Percentiles rank a stretch among this genome's conserved stretches.
These are phyloP conservation scores for Chalcis sispes DNA, from an alignment of 2,888 invertebrate genomes.

Conservation along the genomic window DNA sequence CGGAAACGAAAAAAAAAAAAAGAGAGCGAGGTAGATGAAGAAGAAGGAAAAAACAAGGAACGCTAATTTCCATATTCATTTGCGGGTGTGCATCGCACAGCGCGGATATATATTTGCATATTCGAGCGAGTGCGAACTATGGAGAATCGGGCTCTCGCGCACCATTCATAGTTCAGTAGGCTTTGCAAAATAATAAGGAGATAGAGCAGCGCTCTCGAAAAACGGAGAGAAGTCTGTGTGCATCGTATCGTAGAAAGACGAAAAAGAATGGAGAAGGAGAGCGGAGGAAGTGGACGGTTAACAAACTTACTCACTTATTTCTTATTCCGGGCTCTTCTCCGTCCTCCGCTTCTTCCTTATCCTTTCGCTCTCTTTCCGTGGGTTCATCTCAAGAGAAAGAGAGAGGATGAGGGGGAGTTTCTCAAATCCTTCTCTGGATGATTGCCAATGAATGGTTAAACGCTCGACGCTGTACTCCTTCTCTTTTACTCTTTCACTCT, in stretches of 20 bases:
- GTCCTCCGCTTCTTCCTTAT: constrained; percentile 1
- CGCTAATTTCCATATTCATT: constrained; percentile 48
- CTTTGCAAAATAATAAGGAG: constrained; percentile 50
- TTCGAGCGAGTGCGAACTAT: constrained; percentile 18
- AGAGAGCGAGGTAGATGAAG: not conserved
- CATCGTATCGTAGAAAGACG: not conserved
- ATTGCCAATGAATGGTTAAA: constrained; percentile 74
- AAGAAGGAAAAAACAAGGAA: constrained; percentile 1
- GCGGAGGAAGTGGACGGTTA: not conserved
- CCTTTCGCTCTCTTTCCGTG: no score
- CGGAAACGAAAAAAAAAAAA: not conserved
- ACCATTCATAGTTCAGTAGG: constrained; percentile 45
- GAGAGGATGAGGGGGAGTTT: constrained; percentile 10
- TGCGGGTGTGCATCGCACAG: constrained; percentile 18
- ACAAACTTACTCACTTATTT: constrained; percentile 1
- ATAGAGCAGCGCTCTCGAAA: no score
- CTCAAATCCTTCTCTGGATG: constrained; percentile 65
- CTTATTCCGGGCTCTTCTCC: not conserved
- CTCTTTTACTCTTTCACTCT: no score
- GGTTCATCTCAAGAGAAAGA: no score
- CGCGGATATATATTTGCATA: constrained; percentile 48
- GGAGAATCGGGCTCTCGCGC: not conserved
- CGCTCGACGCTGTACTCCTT: no score
- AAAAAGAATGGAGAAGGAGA: not conserved
- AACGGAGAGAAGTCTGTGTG: not conserved